These are phyloP conservation scores for Myripristis murdjan DNA, from an alignment of 2,797 vertebrate species.

Conservation along the genomic window DNA sequence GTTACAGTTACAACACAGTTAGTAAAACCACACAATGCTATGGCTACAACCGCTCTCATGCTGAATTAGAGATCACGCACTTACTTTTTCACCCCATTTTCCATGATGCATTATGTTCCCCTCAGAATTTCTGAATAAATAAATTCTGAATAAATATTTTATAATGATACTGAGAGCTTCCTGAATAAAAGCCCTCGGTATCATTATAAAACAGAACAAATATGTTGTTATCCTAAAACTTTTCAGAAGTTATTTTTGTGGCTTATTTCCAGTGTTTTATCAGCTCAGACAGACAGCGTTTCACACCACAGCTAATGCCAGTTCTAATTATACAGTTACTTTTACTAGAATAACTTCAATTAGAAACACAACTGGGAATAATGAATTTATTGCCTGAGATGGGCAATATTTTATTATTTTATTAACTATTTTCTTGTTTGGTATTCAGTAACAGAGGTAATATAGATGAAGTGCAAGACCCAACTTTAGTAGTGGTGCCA, in stretches of 20 bases:
- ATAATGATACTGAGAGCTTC: no score
- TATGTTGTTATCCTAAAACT: not conserved
- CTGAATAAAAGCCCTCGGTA: not conserved
- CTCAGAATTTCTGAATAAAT: not conserved
- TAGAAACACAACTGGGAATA: constrained; percentile 9
- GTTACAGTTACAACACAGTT: not conserved
- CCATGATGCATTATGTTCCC: not conserved
- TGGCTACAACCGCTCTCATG: not conserved
- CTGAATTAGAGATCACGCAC: not conserved
- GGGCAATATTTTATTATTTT: constrained; percentile 7
- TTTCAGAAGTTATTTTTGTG: not conserved
- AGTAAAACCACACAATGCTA: not conserved
- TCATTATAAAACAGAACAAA: not conserved
- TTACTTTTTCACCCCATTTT: not conserved
- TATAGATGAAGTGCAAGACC: not conserved
- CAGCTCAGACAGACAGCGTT: not conserved
- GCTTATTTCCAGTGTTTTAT: not conserved
- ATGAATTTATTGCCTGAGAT: constrained; percentile 11
- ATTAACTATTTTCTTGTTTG: constrained; percentile 2
- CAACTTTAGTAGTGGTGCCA: no score
- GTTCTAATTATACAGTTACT: not conserved
- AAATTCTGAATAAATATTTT: not conserved
- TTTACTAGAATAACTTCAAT: constrained; percentile 1
- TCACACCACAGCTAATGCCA: not conserved
- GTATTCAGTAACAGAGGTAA: not conserved